phyloP scores from a whole-genome alignment of 1,140 invertebrate genomes.

The Diploscapter pachys region DNA sequence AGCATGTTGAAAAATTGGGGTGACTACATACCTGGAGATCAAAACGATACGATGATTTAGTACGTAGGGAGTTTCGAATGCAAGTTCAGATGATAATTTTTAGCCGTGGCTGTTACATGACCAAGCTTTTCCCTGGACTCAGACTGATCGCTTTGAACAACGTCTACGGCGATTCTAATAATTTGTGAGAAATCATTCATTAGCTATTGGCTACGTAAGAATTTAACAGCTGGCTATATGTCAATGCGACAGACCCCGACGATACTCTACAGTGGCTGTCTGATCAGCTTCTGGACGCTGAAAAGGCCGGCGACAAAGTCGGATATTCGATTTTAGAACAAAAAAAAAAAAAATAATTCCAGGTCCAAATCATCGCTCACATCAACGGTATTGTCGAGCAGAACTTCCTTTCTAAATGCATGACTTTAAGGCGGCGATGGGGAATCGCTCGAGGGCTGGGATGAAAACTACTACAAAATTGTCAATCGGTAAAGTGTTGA shows the following conservation, averaged over 20 bases:
- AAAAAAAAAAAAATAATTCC: neutral
- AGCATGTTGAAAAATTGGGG: too few species aligned
- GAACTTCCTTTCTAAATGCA: too few species aligned
- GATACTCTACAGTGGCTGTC: constrained; percentile 91
- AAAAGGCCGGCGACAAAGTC: constrained; percentile 83
- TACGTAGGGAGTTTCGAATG: too few species aligned
- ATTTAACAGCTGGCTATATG: constrained; percentile 59
- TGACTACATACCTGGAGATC: too few species aligned
- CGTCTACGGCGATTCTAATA: too few species aligned
- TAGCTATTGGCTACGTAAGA: constrained; percentile 58
- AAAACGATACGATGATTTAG: too few species aligned
- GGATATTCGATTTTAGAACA: neutral
- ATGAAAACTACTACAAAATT: constrained; percentile 43
- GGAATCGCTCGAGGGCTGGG: constrained; percentile 43
- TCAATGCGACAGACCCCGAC: constrained; percentile 88
- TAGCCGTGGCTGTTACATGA: constrained; percentile 61
- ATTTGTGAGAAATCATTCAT: too few species aligned
- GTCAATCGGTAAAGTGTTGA: constrained; percentile 42
- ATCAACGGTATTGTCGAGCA: too few species aligned
- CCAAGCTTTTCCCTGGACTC: constrained; percentile 58
- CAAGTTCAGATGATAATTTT: too few species aligned
- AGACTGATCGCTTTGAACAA: constrained; percentile 63
- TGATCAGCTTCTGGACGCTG: constrained; percentile 84
- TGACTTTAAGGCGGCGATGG: constrained; percentile 40
- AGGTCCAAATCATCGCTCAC: constrained; percentile 61